Conservation (phyloP, 1,140 invertebrate genomes). For the Drosophila serrata region DNA sequence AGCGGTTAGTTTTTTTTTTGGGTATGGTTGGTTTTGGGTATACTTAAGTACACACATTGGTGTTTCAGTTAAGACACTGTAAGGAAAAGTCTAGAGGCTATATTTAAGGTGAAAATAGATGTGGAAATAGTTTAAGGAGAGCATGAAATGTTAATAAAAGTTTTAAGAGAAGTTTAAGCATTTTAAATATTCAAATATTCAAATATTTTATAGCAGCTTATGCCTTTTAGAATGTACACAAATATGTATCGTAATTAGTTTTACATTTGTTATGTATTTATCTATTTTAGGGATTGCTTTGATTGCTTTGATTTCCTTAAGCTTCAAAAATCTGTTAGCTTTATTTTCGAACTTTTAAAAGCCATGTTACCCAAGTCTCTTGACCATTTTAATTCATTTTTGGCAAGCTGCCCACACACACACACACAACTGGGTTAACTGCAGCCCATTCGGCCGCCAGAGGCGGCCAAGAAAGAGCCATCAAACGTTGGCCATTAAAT, state of each 20-base stretch:
- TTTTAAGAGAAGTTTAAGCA: no score
- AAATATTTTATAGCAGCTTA: no score
- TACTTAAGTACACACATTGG: not conserved
- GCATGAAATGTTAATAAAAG: not conserved
- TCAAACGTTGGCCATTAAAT: conserved; percentile 63
- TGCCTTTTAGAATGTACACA: no score
- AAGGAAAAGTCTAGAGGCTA: not conserved
- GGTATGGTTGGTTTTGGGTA: not conserved
- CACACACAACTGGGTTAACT: conserved; percentile 62
- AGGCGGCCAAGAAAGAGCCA: conserved; percentile 32
- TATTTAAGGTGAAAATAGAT: no score
- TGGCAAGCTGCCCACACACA: conserved; percentile 50
- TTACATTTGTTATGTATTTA: no score
- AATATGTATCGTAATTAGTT: no score
- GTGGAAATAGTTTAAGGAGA: not conserved
- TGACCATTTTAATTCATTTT: conserved; percentile 31
- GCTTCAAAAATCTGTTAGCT: not conserved
- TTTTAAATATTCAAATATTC: not conserved
- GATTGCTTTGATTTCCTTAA: no score
- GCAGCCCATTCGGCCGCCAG: conserved; percentile 43
- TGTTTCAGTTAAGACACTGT: not conserved
- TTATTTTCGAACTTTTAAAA: not conserved
- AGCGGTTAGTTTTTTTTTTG: not conserved
- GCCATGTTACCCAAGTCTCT: not conserved
- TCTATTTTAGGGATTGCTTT: no score